phyloP scores from a whole-genome alignment of 2,797 vertebrate genomes.

The Syngnathus acus region DNA sequence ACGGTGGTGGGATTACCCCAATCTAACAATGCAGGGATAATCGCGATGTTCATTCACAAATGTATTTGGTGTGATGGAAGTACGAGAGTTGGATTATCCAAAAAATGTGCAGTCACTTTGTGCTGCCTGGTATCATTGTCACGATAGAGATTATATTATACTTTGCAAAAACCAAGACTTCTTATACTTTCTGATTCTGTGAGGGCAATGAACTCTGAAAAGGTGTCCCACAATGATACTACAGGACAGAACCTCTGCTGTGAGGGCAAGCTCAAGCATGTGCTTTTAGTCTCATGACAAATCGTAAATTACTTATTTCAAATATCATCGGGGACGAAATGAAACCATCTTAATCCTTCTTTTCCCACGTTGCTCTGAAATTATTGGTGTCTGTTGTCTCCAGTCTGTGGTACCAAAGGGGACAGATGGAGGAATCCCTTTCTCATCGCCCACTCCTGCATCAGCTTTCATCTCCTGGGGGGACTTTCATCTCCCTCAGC shows the following conservation, averaged over 20 bases:
- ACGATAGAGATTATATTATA: too few species aligned
- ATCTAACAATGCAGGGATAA: too few species aligned
- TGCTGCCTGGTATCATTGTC: too few species aligned
- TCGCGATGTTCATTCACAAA: too few species aligned
- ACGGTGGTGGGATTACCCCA: too few species aligned
- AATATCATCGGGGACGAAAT: conserved; percentile 15
- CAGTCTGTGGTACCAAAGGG: conserved; percentile 27
- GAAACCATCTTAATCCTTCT: conserved; percentile 13
- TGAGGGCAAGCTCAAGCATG: not conserved
- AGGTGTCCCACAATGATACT: not conserved
- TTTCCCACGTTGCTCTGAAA: conserved; percentile 3
- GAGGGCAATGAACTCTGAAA: not conserved
- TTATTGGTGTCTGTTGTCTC: conserved; percentile 25
- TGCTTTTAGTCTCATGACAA: not conserved
- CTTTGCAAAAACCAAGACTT: too few species aligned
- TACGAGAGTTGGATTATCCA: too few species aligned
- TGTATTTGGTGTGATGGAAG: too few species aligned
- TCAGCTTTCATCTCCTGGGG: conserved; percentile 50
- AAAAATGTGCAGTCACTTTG: too few species aligned
- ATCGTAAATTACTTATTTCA: conserved; percentile 11
- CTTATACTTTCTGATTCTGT: not conserved
- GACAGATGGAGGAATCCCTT: conserved; percentile 66
- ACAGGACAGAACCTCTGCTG: not conserved
- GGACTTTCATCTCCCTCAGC: conserved; percentile 57
- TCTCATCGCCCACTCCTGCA: conserved; percentile 47